Conservation (phyloP, 2,797 vertebrate species). For the Peromyscus nudipes region DNA sequence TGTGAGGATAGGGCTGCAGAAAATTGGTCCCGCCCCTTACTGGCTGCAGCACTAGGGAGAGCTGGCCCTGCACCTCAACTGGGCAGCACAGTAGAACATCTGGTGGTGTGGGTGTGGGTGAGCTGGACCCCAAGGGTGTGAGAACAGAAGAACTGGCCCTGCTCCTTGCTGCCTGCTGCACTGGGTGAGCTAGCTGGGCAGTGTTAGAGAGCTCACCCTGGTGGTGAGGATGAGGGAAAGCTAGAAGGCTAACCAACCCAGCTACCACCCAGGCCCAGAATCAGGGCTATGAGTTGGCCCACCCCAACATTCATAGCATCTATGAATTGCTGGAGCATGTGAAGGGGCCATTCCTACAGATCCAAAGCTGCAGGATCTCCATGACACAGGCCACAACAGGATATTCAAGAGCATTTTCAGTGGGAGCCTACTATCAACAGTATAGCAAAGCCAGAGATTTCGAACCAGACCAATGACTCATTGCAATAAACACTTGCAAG, state of each 20-base stretch:
- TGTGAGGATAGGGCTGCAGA: not conserved
- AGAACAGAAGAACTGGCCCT: not conserved
- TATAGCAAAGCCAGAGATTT: not conserved
- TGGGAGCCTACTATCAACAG: not conserved
- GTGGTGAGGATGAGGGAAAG: not conserved
- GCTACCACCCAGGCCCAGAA: not conserved
- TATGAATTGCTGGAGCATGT: not conserved
- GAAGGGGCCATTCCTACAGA: not conserved
- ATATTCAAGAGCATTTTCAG: not conserved
- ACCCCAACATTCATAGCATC: not conserved
- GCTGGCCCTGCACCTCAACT: not conserved
- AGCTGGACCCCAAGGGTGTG: not conserved
- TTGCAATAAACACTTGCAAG: too few species aligned
- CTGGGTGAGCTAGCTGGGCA: not conserved
- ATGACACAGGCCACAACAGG: not conserved
- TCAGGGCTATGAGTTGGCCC: not conserved
- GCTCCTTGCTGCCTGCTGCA: not conserved
- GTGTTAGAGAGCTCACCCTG: not conserved
- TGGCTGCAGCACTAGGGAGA: not conserved
- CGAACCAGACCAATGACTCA: not conserved
- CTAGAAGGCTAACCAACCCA: not conserved
- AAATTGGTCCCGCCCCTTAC: not conserved
- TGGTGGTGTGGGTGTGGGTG: not conserved
- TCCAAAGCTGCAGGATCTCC: not conserved
- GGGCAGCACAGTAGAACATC: not conserved